A percentile compares a stretch with the other conserved stretches of the same genome.
phyloP scores from a whole-genome alignment of 2,113 vertebrate species.

The Tretioscincus oriximinensis region DNA sequence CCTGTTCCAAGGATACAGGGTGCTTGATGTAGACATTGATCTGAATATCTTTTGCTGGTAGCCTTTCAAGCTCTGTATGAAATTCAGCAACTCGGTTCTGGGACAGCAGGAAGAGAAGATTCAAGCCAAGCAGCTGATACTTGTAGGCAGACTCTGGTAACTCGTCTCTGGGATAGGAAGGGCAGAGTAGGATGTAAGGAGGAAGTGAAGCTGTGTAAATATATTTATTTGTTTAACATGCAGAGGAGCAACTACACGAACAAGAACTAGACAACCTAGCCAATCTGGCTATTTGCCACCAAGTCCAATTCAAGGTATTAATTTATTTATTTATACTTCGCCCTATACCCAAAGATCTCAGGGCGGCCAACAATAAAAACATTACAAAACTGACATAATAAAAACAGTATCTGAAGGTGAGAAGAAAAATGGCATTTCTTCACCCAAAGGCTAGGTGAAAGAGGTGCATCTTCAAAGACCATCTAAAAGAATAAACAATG shows the following conservation, averaged over 20 bases:
- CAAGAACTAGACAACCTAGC: too few species aligned
- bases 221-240: not conserved
- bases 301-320: too few species aligned
- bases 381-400: too few species aligned
- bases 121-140: conserved; percentile 91
- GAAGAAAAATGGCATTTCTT: too few species aligned
- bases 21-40: conserved; percentile 95
- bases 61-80: conserved; percentile 92
- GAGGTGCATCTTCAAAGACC: too few species aligned
- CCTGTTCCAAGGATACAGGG: conserved; percentile 88
- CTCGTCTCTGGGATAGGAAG: conserved; percentile 75
- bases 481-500: too few species aligned
- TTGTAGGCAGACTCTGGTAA: conserved; percentile 89
- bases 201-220: not conserved
- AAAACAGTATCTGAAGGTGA: too few species aligned
- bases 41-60: conserved; percentile 90
- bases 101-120: conserved; percentile 93
- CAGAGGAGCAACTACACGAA: not conserved
- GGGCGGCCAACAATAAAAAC: too few species aligned
- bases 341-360: too few species aligned
- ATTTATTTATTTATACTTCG: too few species aligned
- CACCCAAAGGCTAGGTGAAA: too few species aligned
- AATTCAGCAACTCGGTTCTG: conserved; percentile 96
- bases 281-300: too few species aligned
- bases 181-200: not conserved